Evolutionary conservation across 2,797 vertebrate genomes (phyloP), one percentile per base, ranked within the genome.

Genomic region (Cossypha heuglini): DNA sequence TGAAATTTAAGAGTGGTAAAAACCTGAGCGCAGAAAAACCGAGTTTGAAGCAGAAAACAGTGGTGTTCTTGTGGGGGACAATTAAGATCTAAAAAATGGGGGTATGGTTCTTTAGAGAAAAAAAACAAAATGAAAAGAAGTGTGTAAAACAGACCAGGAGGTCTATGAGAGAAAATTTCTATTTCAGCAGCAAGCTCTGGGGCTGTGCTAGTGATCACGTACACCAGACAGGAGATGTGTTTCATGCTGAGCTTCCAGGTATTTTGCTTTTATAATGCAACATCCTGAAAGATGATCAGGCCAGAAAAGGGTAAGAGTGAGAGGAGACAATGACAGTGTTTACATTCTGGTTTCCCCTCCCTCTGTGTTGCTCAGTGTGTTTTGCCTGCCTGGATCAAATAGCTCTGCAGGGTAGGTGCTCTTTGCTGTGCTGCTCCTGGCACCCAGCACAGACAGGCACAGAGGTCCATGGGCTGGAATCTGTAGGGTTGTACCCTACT

Each of bases 261-360:
- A 62, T 93, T 90, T 79, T 55, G 57, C 20, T 88, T 93, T 81
- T 91, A 84, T 91, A 95, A 93, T 95, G 91, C 86, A 95, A 82
- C 57, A 83, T 63, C 51, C 86, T 96, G 86, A 93, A 92, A 95
- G 92, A 38, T 64, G 64, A 94, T 87, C 68, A 86, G 64, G 58
- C 18, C 42, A 51, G 48, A 85, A 37, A 5, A 48, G 54, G 43
- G 51, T 11, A 52, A 62, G 46, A 87, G 69, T 2, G 28, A 80
- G 52, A 86, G 52, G 33, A 77, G 49, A 9, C 49, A 51, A 75
- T 13, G 59, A 29, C 31, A 46, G 24, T 28, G 51, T 68, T 90
- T 52, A 16, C 35, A 2, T 45, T 51, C 49, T 35, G 15, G 2
- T 45, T 79, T 38, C 10, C 12, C 7, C 42, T 73, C 46, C n/a